Evolutionary conservation across 53 echinoderm and acorn worm species (phyloP), one percentile per base, ranked within the genome.

Genomic region (Patiria pectinifera): DNA sequence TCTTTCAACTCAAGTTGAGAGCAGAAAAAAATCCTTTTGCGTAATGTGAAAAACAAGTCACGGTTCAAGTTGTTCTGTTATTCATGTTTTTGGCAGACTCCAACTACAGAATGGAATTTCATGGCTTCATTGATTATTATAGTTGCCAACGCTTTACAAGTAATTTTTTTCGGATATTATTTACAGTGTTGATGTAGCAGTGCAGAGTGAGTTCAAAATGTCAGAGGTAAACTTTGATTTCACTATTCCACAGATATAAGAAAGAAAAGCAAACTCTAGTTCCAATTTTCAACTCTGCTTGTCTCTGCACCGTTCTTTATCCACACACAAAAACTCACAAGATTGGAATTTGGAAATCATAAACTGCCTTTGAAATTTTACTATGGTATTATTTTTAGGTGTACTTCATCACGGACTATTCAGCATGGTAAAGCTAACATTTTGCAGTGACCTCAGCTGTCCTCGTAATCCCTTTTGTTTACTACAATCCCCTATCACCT

Each of bases 401-500:
- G 22, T 22, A 71, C 6, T 71, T 22, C 35, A 71, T 71, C 11
- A 21, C 71, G 1, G 19, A 21, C 3, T 71, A 22, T 24, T 76
- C 81, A 47, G 81, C 44, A 78, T 76, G 44, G 25, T 24, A 8
- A 13, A 79, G 8, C 14, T 44, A 8, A 12, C 19, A 4, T 15
- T 48, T 81, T 46, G 78, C 48, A 46, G 25, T 87, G 87, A 87
- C 76, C 87, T 87, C 26, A 87, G 21, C 6, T 75, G 59, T 87
- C 75, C 76, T 75, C 74, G 6, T 24, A 4, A 22, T 49, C 48
- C 35, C 4, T 87, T 72, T 59, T 45, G 85, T 69, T 76, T 46
- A 75, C 87, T 24, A 74, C 45, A 87, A 71, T 87, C 45, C 75
- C n/a, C 87, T 46, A 87, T 75, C 87, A 87, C 87, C 71, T 75